Evolutionary conservation across 2,113 vertebrate genomes (phyloP), one percentile per base, ranked within the genome.

Genomic region (Syrrhaptes paradoxus): DNA sequence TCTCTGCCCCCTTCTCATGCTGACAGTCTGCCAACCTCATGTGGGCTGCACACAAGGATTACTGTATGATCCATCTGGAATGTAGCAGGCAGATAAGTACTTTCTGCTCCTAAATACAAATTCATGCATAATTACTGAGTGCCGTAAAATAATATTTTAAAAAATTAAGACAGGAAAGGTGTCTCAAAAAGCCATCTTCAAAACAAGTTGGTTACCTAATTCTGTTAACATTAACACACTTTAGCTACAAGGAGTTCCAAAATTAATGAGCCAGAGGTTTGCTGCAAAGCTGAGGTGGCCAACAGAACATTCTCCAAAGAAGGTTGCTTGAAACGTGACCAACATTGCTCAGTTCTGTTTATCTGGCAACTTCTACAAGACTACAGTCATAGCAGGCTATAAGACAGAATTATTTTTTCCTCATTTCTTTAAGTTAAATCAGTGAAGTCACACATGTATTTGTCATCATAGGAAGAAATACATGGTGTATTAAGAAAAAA

Each of bases 61-160:
- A 97, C 79, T 95, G 80, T 96, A 97, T 97, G 97, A 97, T 97
- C 96, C 95, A 96, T 96, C 92, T 97, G 96, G 95, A 97, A 94
- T 71, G 61, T 85, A 95, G 48, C 41, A 62, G 77, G 72, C 82
- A 96, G 83, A 95, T 91, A 95, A 96, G 91, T 67, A 96, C 91
- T 95, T 95, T 61, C 78, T 94, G 91, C 87, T 93, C 72, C 74
- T 74, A 93, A 96, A 97, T 55, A 94, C 58, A 91, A 95, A 96
- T 83, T 91, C 67, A 92, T 31, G 24, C 12, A 16, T 93, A 78
- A 91, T 86, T 96, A 92, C n/a, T n/a, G 19, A 77, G 20, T 77
- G 46, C 28, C 45, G 51, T 32, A 89, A 75, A 75, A 84, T 62
- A 26, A 75, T 51, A 34, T 41, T 41, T 41, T 41, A 38, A 48